Evolutionary conservation across 2,888 invertebrate species (phyloP).

Genomic region (Rotaria socialis): DNA sequence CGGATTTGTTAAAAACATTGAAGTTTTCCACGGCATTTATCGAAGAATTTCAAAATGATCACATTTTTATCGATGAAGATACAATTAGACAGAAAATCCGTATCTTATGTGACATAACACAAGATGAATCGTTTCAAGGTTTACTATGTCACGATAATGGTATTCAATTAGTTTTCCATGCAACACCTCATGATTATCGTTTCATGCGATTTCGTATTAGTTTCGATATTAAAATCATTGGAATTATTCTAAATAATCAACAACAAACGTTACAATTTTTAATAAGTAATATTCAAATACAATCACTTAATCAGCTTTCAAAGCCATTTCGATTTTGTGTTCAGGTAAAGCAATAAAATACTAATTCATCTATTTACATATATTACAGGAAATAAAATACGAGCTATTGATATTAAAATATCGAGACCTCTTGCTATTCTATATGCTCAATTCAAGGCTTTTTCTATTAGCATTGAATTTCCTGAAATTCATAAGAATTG

Average conservation of each 20-base stretch:
- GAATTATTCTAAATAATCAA: not conserved
- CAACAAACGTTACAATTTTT: conserved; percentile 1
- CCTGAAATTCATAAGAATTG: too few relatives aligned
- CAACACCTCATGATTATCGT: not conserved
- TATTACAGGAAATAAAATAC: too few relatives aligned
- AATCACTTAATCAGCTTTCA: conserved; percentile 6
- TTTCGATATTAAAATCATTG: not conserved
- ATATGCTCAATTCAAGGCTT: too few relatives aligned
- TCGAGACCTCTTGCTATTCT: too few relatives aligned
- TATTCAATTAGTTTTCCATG: conserved; percentile 23
- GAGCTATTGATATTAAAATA: too few relatives aligned
- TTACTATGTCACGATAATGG: conserved; percentile 17
- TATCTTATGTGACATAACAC: not conserved
- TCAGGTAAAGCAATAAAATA: not conserved
- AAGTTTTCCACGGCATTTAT: conserved; percentile 2
- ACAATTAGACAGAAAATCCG: not conserved
- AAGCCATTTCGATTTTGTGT: not conserved
- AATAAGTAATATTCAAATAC: conserved; percentile 7
- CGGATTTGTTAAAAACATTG: not conserved
- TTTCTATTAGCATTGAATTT: too few relatives aligned
- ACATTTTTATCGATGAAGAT: conserved; percentile 17
- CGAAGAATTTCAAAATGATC: conserved; percentile 22
- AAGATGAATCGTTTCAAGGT: conserved; percentile 15
- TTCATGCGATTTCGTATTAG: conserved; percentile 4
- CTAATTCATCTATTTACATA: too few relatives aligned